These are phyloP conservation scores for Seira sanloemensis DNA, from an alignment of 2,888 invertebrate genomes.

Conservation along the genomic window DNA sequence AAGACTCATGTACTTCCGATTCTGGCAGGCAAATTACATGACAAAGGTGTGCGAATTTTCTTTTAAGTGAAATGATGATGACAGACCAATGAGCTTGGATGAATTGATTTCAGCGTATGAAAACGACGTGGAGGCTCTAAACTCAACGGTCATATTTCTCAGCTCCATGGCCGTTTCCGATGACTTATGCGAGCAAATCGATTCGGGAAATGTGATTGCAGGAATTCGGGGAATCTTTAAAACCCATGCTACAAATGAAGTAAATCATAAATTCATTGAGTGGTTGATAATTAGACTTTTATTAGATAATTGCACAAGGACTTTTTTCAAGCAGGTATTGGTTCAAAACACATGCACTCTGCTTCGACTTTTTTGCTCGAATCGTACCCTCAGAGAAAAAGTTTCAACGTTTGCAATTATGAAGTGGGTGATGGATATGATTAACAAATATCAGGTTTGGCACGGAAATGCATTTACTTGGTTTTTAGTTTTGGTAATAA, in stretches of 20 bases:
- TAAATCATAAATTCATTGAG: slow-evolving; percentile 11
- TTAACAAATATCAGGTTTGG: neutral
- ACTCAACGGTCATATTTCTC: slow-evolving; percentile 65
- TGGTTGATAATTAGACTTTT: too few relatives aligned
- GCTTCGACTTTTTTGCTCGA: slow-evolving; percentile 60
- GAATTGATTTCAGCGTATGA: slow-evolving; percentile 33
- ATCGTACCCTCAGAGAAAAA: slow-evolving; percentile 46
- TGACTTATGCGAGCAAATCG: slow-evolving; percentile 60
- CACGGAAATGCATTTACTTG: too few relatives aligned
- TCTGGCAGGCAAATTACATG: slow-evolving; percentile 21
- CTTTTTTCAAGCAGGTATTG: slow-evolving; percentile 51
- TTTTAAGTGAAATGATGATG: neutral
- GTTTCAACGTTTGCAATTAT: slow-evolving; percentile 45
- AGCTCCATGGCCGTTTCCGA: slow-evolving; percentile 65
- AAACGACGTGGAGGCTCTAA: slow-evolving; percentile 60
- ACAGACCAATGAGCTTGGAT: neutral
- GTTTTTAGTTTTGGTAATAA: too few relatives aligned
- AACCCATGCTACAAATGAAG: slow-evolving; percentile 30
- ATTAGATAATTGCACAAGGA: too few relatives aligned
- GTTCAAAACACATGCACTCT: slow-evolving; percentile 63
- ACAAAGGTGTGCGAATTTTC: neutral
- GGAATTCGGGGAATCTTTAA: slow-evolving; percentile 62
- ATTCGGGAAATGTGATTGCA: slow-evolving; percentile 53
- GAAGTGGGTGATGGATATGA: slow-evolving; percentile 53
- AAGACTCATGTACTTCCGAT: slow-evolving; percentile 33